Evolutionary conservation across 2,888 invertebrate genomes (phyloP).

Genomic region (Cantharis rustica): DNA sequence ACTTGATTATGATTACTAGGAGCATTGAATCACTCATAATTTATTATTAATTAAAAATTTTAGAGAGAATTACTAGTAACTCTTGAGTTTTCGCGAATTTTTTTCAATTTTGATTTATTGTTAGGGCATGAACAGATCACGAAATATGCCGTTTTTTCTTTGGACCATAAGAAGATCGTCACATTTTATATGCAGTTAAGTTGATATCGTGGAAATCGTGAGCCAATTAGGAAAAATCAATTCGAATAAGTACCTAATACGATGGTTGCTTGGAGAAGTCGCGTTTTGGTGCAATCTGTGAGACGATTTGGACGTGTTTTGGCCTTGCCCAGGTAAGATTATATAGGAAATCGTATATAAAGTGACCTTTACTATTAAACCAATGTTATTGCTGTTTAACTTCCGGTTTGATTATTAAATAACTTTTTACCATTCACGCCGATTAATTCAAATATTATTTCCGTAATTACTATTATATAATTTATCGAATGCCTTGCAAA

Average conservation of each 20-base stretch:
- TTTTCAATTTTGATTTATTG: conserved; percentile 8
- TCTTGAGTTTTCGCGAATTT: background rate
- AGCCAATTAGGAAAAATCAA: background rate
- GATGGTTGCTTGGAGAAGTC: conserved; percentile 35
- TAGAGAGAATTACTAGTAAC: background rate
- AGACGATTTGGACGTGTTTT: conserved; percentile 49
- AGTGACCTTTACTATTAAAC: background rate
- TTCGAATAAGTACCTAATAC: conserved; percentile 7
- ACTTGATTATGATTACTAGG: background rate
- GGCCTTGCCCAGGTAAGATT: conserved; percentile 52
- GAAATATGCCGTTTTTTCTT: conserved; percentile 22
- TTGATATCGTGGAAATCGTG: background rate
- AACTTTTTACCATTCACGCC: background rate
- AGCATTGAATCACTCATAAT: background rate
- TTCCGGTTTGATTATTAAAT: background rate
- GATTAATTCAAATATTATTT: background rate
- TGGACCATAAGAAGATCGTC: conserved; percentile 29
- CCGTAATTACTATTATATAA: background rate
- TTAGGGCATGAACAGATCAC: conserved; percentile 26
- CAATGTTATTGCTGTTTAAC: background rate
- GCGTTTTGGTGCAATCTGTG: conserved; percentile 43
- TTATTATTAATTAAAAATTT: background rate
- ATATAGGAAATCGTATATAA: conserved; percentile 2
- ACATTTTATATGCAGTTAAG: conserved; percentile 19
- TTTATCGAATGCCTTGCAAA: background rate